Evolutionary conservation across 2,797 vertebrate genomes (phyloP).

Genomic region (Hemitrygon akajei): DNA sequence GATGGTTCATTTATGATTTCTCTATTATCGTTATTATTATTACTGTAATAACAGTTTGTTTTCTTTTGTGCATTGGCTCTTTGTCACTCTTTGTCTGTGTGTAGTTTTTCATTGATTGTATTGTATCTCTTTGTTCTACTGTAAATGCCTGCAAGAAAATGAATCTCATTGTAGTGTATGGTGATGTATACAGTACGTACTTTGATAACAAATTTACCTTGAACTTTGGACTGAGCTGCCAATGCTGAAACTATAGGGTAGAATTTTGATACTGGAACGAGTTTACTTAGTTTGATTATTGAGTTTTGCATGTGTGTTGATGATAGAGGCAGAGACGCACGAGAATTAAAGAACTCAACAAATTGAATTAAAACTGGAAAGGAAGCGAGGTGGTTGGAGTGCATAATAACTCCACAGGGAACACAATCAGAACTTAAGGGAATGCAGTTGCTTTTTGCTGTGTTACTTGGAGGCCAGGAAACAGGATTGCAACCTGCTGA

Average conservation of each 20-base stretch:
- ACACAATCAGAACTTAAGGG: neutral
- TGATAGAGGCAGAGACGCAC: neutral
- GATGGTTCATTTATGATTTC: too few species aligned
- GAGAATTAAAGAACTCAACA: neutral
- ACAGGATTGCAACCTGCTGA: neutral
- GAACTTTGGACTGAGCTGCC: neutral
- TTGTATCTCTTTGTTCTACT: too few species aligned
- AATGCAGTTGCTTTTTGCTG: neutral
- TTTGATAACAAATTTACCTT: too few species aligned
- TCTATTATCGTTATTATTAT: too few species aligned
- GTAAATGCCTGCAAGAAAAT: too few species aligned
- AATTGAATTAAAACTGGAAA: neutral
- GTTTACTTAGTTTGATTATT: neutral
- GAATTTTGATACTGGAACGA: neutral
- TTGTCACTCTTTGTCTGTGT: too few species aligned
- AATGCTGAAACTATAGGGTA: neutral
- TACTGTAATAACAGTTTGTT: too few species aligned
- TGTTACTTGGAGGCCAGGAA: neutral
- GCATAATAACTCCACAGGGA: neutral
- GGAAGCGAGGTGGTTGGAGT: neutral
- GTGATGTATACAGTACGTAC: too few species aligned
- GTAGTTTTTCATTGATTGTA: too few species aligned
- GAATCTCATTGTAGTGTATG: too few species aligned
- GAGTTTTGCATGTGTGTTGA: neutral
- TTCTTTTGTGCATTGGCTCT: too few species aligned